Percentiles rank a stretch among this genome's conserved stretches.
These are phyloP conservation scores for Hypena proboscidalis DNA, from an alignment of 2,888 invertebrate species.

Conservation along the genomic window DNA sequence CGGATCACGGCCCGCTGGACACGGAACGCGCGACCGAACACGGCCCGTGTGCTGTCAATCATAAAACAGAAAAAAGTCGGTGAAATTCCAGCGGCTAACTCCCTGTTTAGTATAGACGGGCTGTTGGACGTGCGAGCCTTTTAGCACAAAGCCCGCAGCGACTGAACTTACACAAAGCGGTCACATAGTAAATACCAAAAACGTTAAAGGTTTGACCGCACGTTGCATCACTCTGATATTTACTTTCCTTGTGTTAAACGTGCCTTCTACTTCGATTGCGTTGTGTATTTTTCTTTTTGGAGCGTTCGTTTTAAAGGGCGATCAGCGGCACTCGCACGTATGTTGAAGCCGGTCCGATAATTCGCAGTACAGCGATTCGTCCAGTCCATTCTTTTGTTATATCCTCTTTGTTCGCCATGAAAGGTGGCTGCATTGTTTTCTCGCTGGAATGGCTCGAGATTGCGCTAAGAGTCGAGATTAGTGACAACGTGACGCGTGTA, in stretches of 20 bases:
- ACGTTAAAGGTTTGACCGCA: conserved; percentile 40
- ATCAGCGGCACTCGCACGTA: conserved; percentile 64
- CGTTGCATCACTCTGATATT: conserved; percentile 41
- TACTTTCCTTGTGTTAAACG: conserved; percentile 42
- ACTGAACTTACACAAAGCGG: conserved; percentile 61
- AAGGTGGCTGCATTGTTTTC: conserved; percentile 81
- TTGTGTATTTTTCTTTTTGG: conserved; percentile 53
- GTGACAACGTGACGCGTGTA: conserved; percentile 77
- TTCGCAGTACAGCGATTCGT: conserved; percentile 73
- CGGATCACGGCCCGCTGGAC: conserved; percentile 74
- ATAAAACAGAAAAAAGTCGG: conserved; percentile 77
- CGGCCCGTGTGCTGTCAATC: conserved; percentile 82
- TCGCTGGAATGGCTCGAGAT: conserved; percentile 73
- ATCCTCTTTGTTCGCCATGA: conserved; percentile 74
- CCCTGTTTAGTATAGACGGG: conserved; percentile 66
- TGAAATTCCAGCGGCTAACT: conserved; percentile 73
- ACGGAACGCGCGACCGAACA: conserved; percentile 80
- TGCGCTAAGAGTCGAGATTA: conserved; percentile 81
- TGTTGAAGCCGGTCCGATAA: conserved; percentile 64
- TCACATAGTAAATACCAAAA: conserved; percentile 56
- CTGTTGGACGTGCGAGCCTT: conserved; percentile 55
- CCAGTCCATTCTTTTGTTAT: conserved; percentile 78
- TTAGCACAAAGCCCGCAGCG: conserved; percentile 57
- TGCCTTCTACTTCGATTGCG: conserved; percentile 34
- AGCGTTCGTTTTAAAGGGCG: conserved; percentile 63